Evolutionary conservation across 2,797 vertebrate genomes (phyloP), one percentile per base, ranked within the genome.

Genomic region (Urosaurus nigricauda): DNA sequence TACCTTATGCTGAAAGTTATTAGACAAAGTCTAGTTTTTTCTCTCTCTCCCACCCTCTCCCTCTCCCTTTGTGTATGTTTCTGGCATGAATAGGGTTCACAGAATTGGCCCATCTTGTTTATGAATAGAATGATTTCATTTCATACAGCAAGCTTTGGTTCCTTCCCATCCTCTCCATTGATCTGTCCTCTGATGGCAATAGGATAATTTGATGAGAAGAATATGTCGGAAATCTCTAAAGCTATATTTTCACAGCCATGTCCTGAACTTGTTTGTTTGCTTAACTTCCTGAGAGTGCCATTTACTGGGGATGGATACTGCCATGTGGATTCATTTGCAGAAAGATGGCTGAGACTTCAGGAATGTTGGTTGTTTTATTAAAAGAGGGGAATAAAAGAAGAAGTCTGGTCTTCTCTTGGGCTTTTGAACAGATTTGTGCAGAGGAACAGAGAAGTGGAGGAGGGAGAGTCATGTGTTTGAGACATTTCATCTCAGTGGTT

Each of bases 201-300:
- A 88, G 40, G 70, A 95, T 91, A 93, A 63, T 71, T 68, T 89
- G 90, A 94, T 92, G 92, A 94, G 94, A 95, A 95, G 93, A 77
- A 92, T 95, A 95, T 96, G 95, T 93, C 93, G 85, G 93, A 84
- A 88, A 93, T 94, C 90, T 86, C 87, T 89, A 91, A 75, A 92
- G 90, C 91, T 92, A 91, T 95, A 95, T 95, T 95, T 95, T 68
- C 94, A 94, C 92, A 91, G 90, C 71, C 87, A 86, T 88, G 37
- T 91, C 94, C 94, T 93, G 92, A 93, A 92, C 88, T 85, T 0
- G 2, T 94, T 95, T 96, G 94, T 96, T 96, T 96, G 93, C 93
- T 94, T 96, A 96, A 93, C 92, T 95, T 95, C 90, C 89, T 68
- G 90, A 94, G 95, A 94, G 95, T 94, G 95, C 73, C 0, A 35